A percentile compares a stretch with the other conserved stretches of the same genome.
Conservation (phyloP, 2,888 invertebrate genomes). For the Cephus pulcher region DNA sequence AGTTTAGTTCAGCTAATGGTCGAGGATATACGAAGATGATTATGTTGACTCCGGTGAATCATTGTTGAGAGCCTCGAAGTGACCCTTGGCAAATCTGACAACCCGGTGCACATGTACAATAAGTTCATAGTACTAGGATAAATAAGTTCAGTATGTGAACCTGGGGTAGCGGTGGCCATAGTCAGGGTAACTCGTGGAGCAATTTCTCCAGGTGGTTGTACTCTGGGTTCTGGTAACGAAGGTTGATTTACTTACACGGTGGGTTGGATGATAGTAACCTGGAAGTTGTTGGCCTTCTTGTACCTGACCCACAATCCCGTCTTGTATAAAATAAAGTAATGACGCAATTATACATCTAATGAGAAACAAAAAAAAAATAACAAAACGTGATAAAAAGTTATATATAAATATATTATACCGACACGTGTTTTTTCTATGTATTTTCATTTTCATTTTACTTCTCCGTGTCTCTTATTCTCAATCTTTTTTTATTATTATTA, state of each 20-base stretch:
- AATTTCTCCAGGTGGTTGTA: neutral
- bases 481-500: neutral
- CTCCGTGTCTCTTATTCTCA: neutral
- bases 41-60: neutral
- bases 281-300: conserved; percentile 3
- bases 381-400: conserved; percentile 41
- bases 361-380: conserved; percentile 11
- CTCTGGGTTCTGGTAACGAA: neutral
- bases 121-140: neutral
- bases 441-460: conserved; percentile 29
- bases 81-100: neutral
- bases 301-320: conserved; percentile 9
- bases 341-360: conserved; percentile 7
- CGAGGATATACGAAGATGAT: neutral
- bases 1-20: neutral
- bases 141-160: neutral
- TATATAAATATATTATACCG: conserved; percentile 37
- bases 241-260: neutral
- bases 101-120: neutral
- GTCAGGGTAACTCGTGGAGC: neutral
- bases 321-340: neutral
- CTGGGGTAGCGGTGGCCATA: neutral
- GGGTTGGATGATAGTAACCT: neutral
- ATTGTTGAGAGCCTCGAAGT: neutral
- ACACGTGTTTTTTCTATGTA: conserved; percentile 46